phyloP scores from a whole-genome alignment of 37 sponge, comb jelly and placozoan species.

The Tethya wilhelma region DNA sequence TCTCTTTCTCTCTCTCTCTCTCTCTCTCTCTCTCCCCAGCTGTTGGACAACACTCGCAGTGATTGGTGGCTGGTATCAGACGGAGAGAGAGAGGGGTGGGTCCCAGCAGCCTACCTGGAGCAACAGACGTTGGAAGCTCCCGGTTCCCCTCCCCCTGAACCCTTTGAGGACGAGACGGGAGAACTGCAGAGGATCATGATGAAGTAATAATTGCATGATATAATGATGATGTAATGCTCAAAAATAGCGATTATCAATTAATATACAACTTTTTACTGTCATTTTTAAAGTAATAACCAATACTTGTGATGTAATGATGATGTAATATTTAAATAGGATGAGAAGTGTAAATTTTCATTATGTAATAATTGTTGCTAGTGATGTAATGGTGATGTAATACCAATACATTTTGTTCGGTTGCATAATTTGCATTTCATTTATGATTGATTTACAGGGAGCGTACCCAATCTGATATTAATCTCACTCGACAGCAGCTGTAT shows the following conservation, averaged over 20 bases:
- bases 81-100: slow-evolving; percentile 63
- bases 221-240: too few relatives aligned
- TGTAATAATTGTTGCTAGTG: too few relatives aligned
- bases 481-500: slow-evolving; percentile 35
- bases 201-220: too few relatives aligned
- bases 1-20: slow-evolving; percentile 46
- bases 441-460: not conserved
- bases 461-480: not conserved
- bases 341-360: too few relatives aligned
- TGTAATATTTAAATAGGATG: too few relatives aligned
- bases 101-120: slow-evolving; percentile 74
- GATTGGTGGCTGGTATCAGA: slow-evolving; percentile 78
- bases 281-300: too few relatives aligned
- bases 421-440: not conserved
- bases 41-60: slow-evolving; percentile 45
- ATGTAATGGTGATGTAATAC: too few relatives aligned
- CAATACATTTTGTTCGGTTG: too few relatives aligned
- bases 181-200: slow-evolving; percentile 40
- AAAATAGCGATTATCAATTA: too few relatives aligned
- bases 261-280: too few relatives aligned
- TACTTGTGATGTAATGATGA: too few relatives aligned
- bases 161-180: slow-evolving; percentile 47
- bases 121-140: not conserved
- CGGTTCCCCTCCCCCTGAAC: slow-evolving; percentile 31
- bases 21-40: slow-evolving; percentile 37